Base-by-base conservation (phyloP, 2,113 vertebrate species). In the Caranx melampygus region DNA sequence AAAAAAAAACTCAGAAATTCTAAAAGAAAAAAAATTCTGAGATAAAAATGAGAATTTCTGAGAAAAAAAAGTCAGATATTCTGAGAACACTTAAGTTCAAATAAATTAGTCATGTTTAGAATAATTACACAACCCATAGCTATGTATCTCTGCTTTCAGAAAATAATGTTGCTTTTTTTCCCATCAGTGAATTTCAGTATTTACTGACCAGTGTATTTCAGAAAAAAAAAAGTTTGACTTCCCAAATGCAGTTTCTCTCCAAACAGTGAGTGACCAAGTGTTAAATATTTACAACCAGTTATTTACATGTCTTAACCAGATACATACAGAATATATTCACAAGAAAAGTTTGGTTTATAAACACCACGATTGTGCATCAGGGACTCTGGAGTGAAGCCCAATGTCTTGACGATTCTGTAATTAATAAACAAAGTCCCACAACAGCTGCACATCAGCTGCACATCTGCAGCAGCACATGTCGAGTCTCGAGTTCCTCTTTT, bases 211-310 rank as follows among this genome's bases (percentile, higher is more conserved):
- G 37, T 40, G 72, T 45, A 18, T 63, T 75, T 42, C 60, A 68
- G 34, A 13, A 58, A 54, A 72, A 72, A 51, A 73, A 72, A 51
- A 35, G 51, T 11, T 51, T 51, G 3, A 79, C 13, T 47, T 7
- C 52, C 13, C 54, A 80, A 88, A 81, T 79, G 73, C 33, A 31
- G 40, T 40, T 84, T 73, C 58, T 81, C 26, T 82, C 70, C 75
- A 74, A 79, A 76, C 67, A 86, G 49, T 67, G 31, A 9, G 35
- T 61, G 33, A 82, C 61, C 54, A 69, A 10, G 14, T 68, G 62
- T 59, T 66, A 42, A 75, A 81, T 90, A 88, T 91, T 71, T 90
- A 91, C 90, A 2, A 12, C 90, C 90, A 2, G 12, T n/a, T 89
- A 84, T 91, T 83, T 83, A 85, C 84, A 90, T 54, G 20, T 55